phyloP scores from a whole-genome alignment of 2,888 invertebrate genomes.

The Romanomermis culicivorax region DNA sequence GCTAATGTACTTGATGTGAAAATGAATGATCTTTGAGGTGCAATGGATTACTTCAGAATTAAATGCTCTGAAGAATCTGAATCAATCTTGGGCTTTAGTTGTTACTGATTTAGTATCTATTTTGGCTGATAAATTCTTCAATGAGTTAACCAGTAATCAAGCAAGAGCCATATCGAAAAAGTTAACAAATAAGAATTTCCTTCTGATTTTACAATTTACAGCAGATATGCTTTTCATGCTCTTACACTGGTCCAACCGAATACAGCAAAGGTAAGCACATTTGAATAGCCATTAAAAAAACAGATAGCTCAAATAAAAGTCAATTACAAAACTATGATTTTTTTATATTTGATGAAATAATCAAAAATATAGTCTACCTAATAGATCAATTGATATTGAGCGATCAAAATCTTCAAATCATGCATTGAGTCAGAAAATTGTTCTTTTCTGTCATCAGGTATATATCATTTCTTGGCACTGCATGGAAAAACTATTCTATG shows the following conservation, averaged over 20 bases:
- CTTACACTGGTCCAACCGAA: not conserved
- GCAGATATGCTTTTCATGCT: not conserved
- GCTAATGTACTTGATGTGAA: not conserved
- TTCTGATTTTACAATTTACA: not conserved
- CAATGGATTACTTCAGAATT: constrained; percentile 1
- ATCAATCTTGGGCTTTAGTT: not conserved
- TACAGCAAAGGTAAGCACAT: not conserved
- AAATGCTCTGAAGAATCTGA: not conserved
- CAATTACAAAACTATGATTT: too few relatives aligned
- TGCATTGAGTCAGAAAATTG: too few relatives aligned
- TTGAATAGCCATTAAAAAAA: too few relatives aligned
- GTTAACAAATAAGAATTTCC: not conserved
- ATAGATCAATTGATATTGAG: too few relatives aligned
- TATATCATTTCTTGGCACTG: too few relatives aligned
- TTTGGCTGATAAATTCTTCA: not conserved
- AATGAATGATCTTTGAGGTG: not conserved
- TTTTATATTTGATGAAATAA: too few relatives aligned
- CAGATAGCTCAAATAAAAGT: too few relatives aligned
- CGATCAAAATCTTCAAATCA: too few relatives aligned
- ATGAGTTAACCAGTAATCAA: not conserved
- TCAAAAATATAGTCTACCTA: too few relatives aligned
- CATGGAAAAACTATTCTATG: too few relatives aligned
- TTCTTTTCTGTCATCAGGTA: too few relatives aligned
- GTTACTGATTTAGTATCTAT: not conserved
- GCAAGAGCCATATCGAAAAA: not conserved